Conservation (phyloP, 2,113 vertebrate species). For the Callithrix jacchus region DNA sequence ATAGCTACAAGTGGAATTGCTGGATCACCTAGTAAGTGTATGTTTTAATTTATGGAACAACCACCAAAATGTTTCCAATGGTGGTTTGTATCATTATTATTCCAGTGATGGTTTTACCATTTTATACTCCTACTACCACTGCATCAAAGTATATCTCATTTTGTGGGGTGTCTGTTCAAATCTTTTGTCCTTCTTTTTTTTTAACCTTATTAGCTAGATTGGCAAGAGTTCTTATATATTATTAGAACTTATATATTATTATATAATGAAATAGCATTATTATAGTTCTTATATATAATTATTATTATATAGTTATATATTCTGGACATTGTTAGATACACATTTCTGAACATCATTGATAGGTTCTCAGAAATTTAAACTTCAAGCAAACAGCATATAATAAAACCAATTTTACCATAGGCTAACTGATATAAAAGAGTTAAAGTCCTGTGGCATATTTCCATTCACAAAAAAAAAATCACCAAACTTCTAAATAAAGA, state of each 20-base stretch:
- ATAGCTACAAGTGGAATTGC: neutral
- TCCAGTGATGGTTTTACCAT: neutral
- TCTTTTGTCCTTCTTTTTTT: neutral
- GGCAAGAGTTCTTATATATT: neutral
- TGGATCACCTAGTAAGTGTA: neutral
- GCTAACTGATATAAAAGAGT: neutral
- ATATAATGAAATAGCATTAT: too few relatives aligned
- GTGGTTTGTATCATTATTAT: neutral
- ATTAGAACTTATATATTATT: too few relatives aligned
- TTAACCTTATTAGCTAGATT: neutral
- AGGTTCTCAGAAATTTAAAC: neutral
- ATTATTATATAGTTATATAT: neutral
- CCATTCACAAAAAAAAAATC: neutral
- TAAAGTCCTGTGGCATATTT: neutral
- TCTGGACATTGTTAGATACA: neutral
- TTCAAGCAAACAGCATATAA: neutral
- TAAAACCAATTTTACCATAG: neutral
- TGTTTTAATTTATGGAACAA: constrained; percentile 27
- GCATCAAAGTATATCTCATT: neutral
- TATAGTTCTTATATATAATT: too few relatives aligned
- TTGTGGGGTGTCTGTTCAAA: neutral
- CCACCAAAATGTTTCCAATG: neutral
- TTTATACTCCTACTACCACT: neutral
- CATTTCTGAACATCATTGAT: neutral
- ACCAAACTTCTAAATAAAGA: neutral